A percentile compares a stretch with the other conserved stretches of the same genome.
Evolutionary conservation across 1,140 invertebrate genomes (phyloP).

Genomic region (Cotesia chilonis): DNA sequence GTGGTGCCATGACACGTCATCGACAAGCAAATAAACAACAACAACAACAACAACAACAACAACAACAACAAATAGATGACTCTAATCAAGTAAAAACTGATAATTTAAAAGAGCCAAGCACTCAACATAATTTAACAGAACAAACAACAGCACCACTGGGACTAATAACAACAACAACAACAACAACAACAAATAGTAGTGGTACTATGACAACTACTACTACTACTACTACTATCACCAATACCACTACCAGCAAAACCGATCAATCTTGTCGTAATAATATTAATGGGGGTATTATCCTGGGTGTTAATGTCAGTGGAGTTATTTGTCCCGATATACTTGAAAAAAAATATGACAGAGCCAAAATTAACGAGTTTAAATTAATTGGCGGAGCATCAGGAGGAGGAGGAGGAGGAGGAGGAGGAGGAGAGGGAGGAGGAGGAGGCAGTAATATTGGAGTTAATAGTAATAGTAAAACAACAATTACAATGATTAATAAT

Average conservation of each 20-base stretch:
- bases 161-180: slow-evolving; percentile 13
- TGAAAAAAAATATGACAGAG: slow-evolving; percentile 37
- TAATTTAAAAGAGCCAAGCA: slow-evolving; percentile 25
- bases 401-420: slow-evolving; percentile 5
- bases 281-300: slow-evolving; percentile 36
- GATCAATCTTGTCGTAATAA: slow-evolving; percentile 6
- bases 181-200: not conserved
- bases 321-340: slow-evolving; percentile 37
- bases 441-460: slow-evolving; percentile 11
- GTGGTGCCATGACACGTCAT: slow-evolving; percentile 38
- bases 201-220: no score
- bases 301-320: slow-evolving; percentile 34
- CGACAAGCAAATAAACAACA: slow-evolving; percentile 42
- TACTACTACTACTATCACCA: not conserved
- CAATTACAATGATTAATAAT: slow-evolving; percentile 47
- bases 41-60: slow-evolving; percentile 36
- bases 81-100: slow-evolving; percentile 10
- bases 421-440: slow-evolving; percentile 4
- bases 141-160: not conserved
- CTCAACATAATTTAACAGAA: slow-evolving; percentile 4
- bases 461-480: no score
- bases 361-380: slow-evolving; percentile 51
- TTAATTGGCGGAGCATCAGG: slow-evolving; percentile 37
- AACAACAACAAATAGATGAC: slow-evolving; percentile 27
- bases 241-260: slow-evolving; percentile 4